These are phyloP conservation scores for Pseudochromis fuscus DNA, from an alignment of 2,797 vertebrate species.

Conservation along the genomic window DNA sequence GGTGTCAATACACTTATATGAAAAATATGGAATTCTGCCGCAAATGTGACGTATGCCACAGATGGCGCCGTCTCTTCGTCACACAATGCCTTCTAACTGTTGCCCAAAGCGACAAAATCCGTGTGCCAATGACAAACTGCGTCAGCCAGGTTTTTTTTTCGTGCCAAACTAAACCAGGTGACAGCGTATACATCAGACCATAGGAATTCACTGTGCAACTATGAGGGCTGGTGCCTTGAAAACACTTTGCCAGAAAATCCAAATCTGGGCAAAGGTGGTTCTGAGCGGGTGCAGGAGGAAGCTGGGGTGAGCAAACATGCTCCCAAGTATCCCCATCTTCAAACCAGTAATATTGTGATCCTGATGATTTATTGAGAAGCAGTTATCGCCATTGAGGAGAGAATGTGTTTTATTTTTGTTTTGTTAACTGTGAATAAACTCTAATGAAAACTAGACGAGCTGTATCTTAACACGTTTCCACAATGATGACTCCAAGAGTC, in stretches of 20 bases:
- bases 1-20: conserved; percentile 30
- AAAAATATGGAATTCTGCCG: conserved; percentile 32
- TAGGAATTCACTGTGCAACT: background rate
- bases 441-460: too few species aligned
- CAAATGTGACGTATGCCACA: conserved; percentile 52
- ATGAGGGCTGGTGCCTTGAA: background rate
- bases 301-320: background rate
- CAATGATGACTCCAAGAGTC: background rate
- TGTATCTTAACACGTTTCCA: background rate
- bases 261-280: conserved; percentile 7
- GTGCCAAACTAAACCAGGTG: conserved; percentile 12
- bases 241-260: background rate
- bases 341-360: background rate
- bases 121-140: background rate
- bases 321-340: background rate
- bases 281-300: background rate
- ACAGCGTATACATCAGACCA: conserved; percentile 5
- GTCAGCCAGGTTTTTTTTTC: conserved; percentile 23
- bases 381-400: background rate
- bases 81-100: conserved; percentile 12
- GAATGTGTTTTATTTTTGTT: background rate
- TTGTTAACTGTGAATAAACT: background rate
- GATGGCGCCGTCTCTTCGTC: conserved; percentile 46
- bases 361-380: background rate
- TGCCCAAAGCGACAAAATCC: conserved; percentile 20